Evolutionary conservation across 1,140 invertebrate species (phyloP).

Genomic region (Oncopodura yosiiana): DNA sequence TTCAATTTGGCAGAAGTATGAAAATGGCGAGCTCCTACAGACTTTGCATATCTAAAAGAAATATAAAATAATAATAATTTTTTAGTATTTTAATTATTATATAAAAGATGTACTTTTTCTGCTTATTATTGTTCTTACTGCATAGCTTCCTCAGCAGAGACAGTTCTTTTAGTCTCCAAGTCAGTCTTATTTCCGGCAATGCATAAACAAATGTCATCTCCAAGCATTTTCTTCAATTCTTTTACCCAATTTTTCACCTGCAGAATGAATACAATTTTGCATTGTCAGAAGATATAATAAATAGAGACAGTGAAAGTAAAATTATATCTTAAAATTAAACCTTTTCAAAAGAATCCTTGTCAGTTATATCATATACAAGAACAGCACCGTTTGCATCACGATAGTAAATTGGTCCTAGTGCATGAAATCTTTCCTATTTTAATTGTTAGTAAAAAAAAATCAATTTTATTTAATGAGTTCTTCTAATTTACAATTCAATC

Average conservation of each 20-base stretch:
- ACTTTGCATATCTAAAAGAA: conserved; percentile 65
- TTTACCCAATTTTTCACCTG: conserved; percentile 98
- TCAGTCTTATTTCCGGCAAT: conserved; percentile 98
- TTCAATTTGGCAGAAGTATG: conserved; percentile 93
- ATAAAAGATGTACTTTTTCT: conserved; percentile 5
- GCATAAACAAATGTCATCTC: conserved; percentile 77
- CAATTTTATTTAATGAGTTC: background rate
- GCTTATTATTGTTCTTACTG: conserved; percentile 50
- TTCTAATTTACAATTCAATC: background rate
- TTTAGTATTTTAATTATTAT: background rate
- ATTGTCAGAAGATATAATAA: no score
- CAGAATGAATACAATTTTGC: background rate
- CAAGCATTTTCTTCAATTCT: conserved; percentile 91
- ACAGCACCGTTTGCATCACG: conserved; percentile 94
- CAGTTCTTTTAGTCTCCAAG: conserved; percentile 79
- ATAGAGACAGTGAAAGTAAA: background rate
- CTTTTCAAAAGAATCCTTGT: conserved; percentile 93
- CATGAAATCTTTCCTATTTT: conserved; percentile 70
- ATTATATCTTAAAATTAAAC: conserved; percentile 43
- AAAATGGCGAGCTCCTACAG: conserved; percentile 88
- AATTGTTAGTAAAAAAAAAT: background rate
- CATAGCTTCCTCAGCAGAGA: conserved; percentile 74
- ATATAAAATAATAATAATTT: background rate
- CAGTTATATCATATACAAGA: conserved; percentile 96
- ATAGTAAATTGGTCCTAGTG: conserved; percentile 94